Conservation (phyloP, 2,797 vertebrate genomes). For the Tinamus major region DNA sequence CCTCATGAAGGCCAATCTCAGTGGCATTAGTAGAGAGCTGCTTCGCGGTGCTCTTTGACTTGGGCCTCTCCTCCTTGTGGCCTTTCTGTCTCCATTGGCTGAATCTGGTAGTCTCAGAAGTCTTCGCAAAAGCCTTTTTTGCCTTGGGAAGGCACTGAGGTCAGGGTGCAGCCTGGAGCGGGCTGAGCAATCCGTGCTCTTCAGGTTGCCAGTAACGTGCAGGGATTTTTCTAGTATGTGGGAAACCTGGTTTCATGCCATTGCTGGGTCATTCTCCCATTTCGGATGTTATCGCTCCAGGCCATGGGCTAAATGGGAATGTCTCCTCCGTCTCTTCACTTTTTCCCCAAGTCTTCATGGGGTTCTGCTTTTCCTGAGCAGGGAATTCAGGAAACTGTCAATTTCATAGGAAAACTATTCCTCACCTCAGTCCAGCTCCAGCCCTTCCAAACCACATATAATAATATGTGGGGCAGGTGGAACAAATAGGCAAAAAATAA, state of each 20-base stretch:
- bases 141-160: neutral
- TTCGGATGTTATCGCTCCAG: neutral
- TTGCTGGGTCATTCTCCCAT: rapidly evolving
- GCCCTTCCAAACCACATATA: neutral
- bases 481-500: neutral
- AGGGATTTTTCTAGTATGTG: neutral
- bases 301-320: neutral
- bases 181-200: neutral
- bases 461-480: rapidly evolving
- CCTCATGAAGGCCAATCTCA: neutral
- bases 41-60: neutral
- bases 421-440: neutral
- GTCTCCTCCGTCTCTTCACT: neutral
- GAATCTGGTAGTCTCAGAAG: neutral
- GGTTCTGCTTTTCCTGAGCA: neutral
- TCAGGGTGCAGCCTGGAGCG: neutral
- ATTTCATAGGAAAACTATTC: neutral
- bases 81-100: neutral
- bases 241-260: neutral
- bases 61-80: neutral
- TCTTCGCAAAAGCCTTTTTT: neutral
- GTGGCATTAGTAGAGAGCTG: neutral
- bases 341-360: neutral
- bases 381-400: neutral
- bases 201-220: neutral